Percentiles rank a stretch among this genome's conserved stretches.
Evolutionary conservation across 2,888 invertebrate genomes (phyloP).

Genomic region (Andrena chrysosceles): DNA sequence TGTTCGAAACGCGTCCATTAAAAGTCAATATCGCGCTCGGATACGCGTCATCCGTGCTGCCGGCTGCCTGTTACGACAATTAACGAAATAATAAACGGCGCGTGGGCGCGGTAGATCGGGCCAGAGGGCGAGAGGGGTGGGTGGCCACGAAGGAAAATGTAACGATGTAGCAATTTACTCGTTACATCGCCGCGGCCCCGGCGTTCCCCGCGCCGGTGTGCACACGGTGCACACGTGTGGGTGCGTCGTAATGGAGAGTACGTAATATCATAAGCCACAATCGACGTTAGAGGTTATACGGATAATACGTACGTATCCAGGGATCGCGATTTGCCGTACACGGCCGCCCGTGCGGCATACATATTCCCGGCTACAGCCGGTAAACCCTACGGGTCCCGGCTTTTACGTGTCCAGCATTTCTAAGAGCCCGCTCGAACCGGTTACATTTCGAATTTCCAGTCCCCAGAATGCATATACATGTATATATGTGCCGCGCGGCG

Average conservation of each 20-base stretch:
- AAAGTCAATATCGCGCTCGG: slow-evolving; percentile 11
- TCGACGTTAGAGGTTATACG: slow-evolving; percentile 71
- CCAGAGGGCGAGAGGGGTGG: not conserved
- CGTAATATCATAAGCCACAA: slow-evolving; percentile 71
- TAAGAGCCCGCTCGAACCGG: slow-evolving; percentile 70
- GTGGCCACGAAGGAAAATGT: slow-evolving; percentile 56
- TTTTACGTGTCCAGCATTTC: slow-evolving; percentile 81
- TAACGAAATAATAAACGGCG: slow-evolving; percentile 59
- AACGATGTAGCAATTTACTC: slow-evolving; percentile 71
- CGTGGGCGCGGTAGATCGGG: slow-evolving; percentile 16
- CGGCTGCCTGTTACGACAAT: slow-evolving; percentile 39
- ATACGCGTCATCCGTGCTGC: slow-evolving; percentile 8
- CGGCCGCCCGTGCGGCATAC: slow-evolving; percentile 67
- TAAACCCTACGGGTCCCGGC: slow-evolving; percentile 74
- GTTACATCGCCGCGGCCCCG: slow-evolving; percentile 49
- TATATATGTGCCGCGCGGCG: slow-evolving; percentile 40
- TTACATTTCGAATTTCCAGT: slow-evolving; percentile 75
- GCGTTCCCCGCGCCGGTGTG: not conserved
- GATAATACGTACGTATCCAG: slow-evolving; percentile 71
- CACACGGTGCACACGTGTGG: not conserved
- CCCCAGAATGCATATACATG: slow-evolving; percentile 40
- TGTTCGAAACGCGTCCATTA: slow-evolving; percentile 17
- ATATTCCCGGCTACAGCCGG: slow-evolving; percentile 70
- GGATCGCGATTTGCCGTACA: slow-evolving; percentile 75
- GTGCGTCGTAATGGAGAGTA: slow-evolving; percentile 62